Conservation (phyloP, 2,888 invertebrate genomes). For the Drosophila rubida region DNA sequence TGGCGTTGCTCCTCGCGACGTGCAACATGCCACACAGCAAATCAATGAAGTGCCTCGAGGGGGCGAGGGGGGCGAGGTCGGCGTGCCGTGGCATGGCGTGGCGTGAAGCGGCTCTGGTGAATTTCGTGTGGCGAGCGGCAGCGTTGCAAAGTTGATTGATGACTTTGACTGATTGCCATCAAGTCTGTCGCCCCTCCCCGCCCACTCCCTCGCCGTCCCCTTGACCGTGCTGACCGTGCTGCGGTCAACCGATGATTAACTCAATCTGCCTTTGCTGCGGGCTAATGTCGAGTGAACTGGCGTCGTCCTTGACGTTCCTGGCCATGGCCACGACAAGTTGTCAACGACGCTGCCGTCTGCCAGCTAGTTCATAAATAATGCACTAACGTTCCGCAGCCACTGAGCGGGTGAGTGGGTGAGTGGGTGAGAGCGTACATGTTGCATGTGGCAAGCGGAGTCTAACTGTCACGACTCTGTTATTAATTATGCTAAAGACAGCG, state of each 20-base stretch:
- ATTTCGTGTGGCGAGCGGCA: slow-evolving; percentile 33
- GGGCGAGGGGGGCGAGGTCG: slow-evolving; percentile 10
- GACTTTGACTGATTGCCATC: slow-evolving; percentile 61
- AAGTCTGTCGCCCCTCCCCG: slow-evolving; percentile 13
- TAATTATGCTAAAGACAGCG: slow-evolving; percentile 61
- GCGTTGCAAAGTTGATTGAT: slow-evolving; percentile 63
- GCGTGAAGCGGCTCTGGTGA: slow-evolving; percentile 36
- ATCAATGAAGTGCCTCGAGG: slow-evolving; percentile 34
- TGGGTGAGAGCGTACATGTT: slow-evolving; percentile 10
- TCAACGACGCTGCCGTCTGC: slow-evolving; percentile 43
- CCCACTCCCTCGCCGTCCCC: not conserved
- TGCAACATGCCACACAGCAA: slow-evolving; percentile 19
- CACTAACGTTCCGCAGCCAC: slow-evolving; percentile 33
- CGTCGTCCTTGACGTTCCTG: slow-evolving; percentile 25
- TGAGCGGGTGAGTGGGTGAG: slow-evolving; percentile 1
- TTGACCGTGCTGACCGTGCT: slow-evolving; percentile 18
- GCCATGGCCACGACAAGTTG: slow-evolving; percentile 48
- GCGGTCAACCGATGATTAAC: slow-evolving; percentile 67
- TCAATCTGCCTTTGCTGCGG: slow-evolving; percentile 57
- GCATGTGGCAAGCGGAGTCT: slow-evolving; percentile 1
- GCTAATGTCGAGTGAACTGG: slow-evolving; percentile 59
- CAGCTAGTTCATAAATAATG: slow-evolving; percentile 65
- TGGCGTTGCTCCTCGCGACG: slow-evolving; percentile 39
- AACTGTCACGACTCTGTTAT: slow-evolving; percentile 57
- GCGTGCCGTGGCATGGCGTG: no score